Evolutionary conservation across 2,888 invertebrate genomes (phyloP), one percentile per base, ranked within the genome.

Genomic region (Augiades crinisus): DNA sequence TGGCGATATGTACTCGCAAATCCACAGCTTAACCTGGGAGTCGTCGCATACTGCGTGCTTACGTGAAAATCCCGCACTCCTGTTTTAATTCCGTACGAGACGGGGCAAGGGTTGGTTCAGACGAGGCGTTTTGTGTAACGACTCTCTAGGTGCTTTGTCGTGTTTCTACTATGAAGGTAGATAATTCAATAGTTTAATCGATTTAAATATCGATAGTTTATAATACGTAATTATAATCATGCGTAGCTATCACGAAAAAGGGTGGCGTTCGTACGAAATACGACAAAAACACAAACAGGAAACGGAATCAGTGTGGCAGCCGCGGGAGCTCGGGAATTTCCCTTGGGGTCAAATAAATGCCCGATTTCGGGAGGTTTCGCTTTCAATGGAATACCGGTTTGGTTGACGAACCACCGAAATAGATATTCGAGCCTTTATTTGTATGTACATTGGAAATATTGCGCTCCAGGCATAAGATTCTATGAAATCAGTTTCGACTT

Each of bases 241-340:
- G n/a, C n/a, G n/a, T n/a, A n/a, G n/a, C n/a, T n/a, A n/a, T n/a
- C n/a, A n/a, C 27, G n/a, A 27, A 27, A 24, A 10, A 10, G 10
- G 10, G 10, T 27, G 10, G 27, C 10, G 27, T 10, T 10, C 8
- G 27, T 27, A 10, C 27, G 5, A 27, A 4, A n/a, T 10, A 27
- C 10, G n/a, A 27, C 5, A 37, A 38, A 21, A 31, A 27, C 27
- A 27, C 14, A 31, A 38, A 38, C 31, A 38, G 21, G n/a, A 47
- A 16, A 31, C 30, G 38, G 38, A 38, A 47, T 10, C 19, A 31
- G 30, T 21, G 12, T 19, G 40, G 36, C 30, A 10, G 21, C 14
- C 37, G 21, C 17, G 16, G 31, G 17, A 36, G 33, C 36, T 47
- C 31, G 30, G 57, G 56, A 60, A 71, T 72, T 70, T 68, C 70